Base-by-base conservation (phyloP, 2,113 vertebrate species). In the Ondatra zibethicus region DNA sequence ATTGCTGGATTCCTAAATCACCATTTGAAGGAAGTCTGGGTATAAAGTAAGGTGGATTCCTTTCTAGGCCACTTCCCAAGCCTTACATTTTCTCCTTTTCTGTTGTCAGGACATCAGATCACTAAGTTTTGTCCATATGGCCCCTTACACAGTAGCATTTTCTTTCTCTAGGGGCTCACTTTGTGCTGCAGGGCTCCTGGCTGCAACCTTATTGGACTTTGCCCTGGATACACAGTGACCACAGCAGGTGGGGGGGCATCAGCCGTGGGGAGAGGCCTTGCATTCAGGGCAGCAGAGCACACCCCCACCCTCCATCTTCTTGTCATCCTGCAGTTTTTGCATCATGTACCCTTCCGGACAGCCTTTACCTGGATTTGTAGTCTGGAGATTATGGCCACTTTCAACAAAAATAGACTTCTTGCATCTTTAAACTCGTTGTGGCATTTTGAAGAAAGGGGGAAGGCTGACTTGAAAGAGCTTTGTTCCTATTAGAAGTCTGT, bases 361-460 rank as follows among this genome's bases (percentile, higher is more conserved):
- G 58, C 52, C 19, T 78, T 91, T 52, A 12, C 81, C 61, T 85
- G 50, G 25, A 76, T 29, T 94, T 84, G 42, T 47, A 89, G 39
- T 61, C 42, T 89, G 29, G 33, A 76, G 47, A 47, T n/a, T 63
- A 63, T 21, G 66, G 36, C 77, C 76, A 66, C 72, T 73, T 91
- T 89, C 36, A 77, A 63, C 84, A 27, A 92, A 89, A 89, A 87
- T 93, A 55, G 39, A 77, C 55, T 65, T 52, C 77, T 42, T 50
- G 47, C 65, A 50, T 42, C 95, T 52, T 70, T 68, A 86, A 78
- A 89, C 50, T 84, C 8, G 25, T 55, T 66, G 39, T 88, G 77
- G 36, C 47, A 42, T 76, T 95, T 87, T 42, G 13, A 70, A 86
- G 65, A 91, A 80, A 87, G 65, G 33, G 52, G 1, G 86, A 72